phyloP scores from a whole-genome alignment of 2,888 invertebrate genomes.

The Selenia dentaria region DNA sequence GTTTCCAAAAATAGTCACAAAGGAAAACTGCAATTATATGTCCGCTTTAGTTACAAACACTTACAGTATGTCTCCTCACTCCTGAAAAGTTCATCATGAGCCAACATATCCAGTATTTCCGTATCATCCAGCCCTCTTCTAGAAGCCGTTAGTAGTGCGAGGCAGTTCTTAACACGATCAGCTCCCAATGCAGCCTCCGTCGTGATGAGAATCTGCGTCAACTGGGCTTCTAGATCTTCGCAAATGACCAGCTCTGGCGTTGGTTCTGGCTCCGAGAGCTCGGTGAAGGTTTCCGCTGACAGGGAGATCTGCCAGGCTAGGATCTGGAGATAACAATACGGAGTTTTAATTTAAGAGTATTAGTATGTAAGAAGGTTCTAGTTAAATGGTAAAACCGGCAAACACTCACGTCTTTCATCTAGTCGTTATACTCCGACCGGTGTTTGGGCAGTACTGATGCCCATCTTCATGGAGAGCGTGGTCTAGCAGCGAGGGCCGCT shows the following conservation, averaged over 20 bases:
- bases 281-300: slow-evolving; percentile 77
- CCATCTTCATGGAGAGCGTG: too few species aligned
- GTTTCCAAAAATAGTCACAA: too few species aligned
- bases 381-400: too few species aligned
- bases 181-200: slow-evolving; percentile 88
- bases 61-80: slow-evolving; percentile 87
- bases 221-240: slow-evolving; percentile 83
- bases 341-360: too few species aligned
- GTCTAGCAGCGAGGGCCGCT: too few species aligned
- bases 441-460: too few species aligned
- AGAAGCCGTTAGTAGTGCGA: slow-evolving; percentile 90
- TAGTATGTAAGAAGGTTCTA: too few species aligned
- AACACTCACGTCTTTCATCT: too few species aligned
- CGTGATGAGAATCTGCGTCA: slow-evolving; percentile 87
- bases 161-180: slow-evolving; percentile 86
- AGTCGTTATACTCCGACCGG: too few species aligned
- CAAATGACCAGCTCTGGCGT: slow-evolving; percentile 68
- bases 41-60: too few species aligned
- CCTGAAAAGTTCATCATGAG: slow-evolving; percentile 86
- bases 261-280: slow-evolving; percentile 67
- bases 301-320: slow-evolving; percentile 80
- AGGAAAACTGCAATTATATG: too few species aligned
- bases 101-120: slow-evolving; percentile 90
- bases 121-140: slow-evolving; percentile 92
- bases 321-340: too few species aligned